Percentiles rank a stretch among this genome's conserved stretches.
Evolutionary conservation across 2,113 vertebrate genomes (phyloP).

Genomic region (Acanthisitta chloris): DNA sequence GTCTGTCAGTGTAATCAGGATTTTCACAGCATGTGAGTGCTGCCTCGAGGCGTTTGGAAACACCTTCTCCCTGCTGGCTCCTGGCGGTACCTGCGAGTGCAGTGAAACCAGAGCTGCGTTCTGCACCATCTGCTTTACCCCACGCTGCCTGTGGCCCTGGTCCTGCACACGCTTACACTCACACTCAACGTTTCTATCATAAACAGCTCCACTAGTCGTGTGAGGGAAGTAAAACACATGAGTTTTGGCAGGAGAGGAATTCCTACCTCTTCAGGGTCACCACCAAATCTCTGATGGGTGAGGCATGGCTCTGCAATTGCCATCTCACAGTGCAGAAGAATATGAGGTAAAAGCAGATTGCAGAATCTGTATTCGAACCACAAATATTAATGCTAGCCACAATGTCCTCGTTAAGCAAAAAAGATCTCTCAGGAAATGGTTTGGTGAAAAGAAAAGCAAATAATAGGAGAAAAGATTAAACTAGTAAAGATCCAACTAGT

Average conservation of each 20-base stretch:
- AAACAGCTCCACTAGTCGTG: not conserved
- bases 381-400: not conserved
- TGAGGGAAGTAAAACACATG: accelerated
- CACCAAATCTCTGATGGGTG: accelerated
- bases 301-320: not conserved
- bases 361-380: not conserved
- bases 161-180: not conserved
- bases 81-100: not conserved
- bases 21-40: not conserved
- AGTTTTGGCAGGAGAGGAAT: not conserved
- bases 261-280: not conserved
- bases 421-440: not conserved
- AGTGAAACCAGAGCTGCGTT: not conserved
- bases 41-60: slow-evolving; percentile 22
- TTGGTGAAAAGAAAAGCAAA: not conserved
- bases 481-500: not conserved
- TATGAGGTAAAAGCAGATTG: not conserved
- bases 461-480: not conserved
- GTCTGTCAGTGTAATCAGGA: not conserved
- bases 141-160: not conserved
- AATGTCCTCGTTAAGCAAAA: not conserved
- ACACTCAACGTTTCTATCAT: not conserved
- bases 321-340: not conserved
- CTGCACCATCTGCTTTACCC: not conserved
- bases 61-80: not conserved